Evolutionary conservation across 2,113 vertebrate genomes (phyloP), one percentile per base, ranked within the genome.

Genomic region (Sprattus sprattus): DNA sequence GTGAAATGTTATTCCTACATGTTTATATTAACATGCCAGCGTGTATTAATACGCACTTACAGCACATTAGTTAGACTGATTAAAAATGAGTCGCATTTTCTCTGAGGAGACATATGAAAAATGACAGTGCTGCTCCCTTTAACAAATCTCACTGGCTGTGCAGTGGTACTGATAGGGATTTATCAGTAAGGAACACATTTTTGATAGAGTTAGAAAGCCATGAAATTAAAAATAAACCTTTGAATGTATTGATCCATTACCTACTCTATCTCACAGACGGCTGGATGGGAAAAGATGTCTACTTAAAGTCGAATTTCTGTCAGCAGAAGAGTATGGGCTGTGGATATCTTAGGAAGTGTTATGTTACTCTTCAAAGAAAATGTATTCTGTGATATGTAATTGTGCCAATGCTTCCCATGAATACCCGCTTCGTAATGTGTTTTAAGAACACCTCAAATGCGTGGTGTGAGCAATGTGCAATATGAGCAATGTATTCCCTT

Each of bases 161-260:
- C 88, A 86, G 83, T 87, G 85, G 90, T 91, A 85, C 83, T 52
- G 83, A 82, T 83, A 45, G 82, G 89, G 85, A 91, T 92, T 93
- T 91, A 93, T 93, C 89, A 88, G 89, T 75, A 78, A 84, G 90
- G 90, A 92, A 92, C 91, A 93, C 89, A 85, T 89, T 92, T 93
- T 89, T 92, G 89, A 93, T 90, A 89, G 46, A 91, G 91, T 84
- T 92, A 92, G 90, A 93, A 93, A 92, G 88, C 90, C 93, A 91
- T 93, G 90, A 93, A 92, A 94, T 93, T 93, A 89, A 91, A 93
- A 94, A 92, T 91, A 92, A 94, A 93, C 90, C 86, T 85, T 89
- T 87, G 84, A 89, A 88, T 91, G 84, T 93, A 93, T 91, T 90
- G 91, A 92, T 92, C 87, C 84, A 83, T 91, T 88, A 67, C 90